These are phyloP conservation scores for Pseudopleuronectes americanus DNA, from an alignment of 2,797 vertebrate species.

Conservation along the genomic window DNA sequence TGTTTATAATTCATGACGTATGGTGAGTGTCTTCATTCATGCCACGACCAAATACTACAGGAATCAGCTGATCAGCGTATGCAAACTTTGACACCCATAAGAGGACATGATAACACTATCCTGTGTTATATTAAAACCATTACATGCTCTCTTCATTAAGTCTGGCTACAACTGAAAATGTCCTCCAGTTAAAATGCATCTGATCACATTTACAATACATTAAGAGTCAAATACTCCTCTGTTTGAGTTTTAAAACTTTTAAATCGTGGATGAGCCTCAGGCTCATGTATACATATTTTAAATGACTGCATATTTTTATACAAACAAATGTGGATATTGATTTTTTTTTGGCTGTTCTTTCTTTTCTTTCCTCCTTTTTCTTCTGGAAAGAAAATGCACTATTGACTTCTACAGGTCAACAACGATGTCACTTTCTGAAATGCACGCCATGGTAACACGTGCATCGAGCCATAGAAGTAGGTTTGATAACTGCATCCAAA, in stretches of 20 bases:
- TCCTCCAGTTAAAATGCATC: slow-evolving; percentile 43
- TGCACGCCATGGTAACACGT: slow-evolving; percentile 54
- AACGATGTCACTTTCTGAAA: slow-evolving; percentile 79
- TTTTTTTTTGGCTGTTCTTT: slow-evolving; percentile 15
- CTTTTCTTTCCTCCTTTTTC: slow-evolving; percentile 16
- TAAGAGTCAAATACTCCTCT: slow-evolving; percentile 12
- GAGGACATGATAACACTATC: slow-evolving; percentile 19
- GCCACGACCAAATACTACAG: slow-evolving; percentile 34
- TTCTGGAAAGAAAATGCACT: slow-evolving; percentile 71
- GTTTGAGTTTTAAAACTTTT: slow-evolving; percentile 22
- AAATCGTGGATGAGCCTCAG: slow-evolving; percentile 16
- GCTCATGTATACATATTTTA: slow-evolving; percentile 34
- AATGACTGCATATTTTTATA: slow-evolving; percentile 67
- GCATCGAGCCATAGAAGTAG: slow-evolving; percentile 69
- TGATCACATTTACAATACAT: slow-evolving; percentile 32
- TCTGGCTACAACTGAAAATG: slow-evolving; percentile 14
- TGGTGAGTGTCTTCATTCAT: slow-evolving; percentile 12
- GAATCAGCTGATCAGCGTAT: slow-evolving; percentile 32
- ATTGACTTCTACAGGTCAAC: slow-evolving; percentile 63
- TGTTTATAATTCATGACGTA: not conserved
- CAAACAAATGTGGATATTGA: slow-evolving; percentile 16
- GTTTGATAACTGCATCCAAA: slow-evolving; percentile 51
- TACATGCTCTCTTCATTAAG: not conserved
- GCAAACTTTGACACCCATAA: slow-evolving; percentile 37
- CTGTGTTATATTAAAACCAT: slow-evolving; percentile 27